Evolutionary conservation across 2,113 vertebrate genomes (phyloP), one percentile per base, ranked within the genome.

Genomic region (Pachycephala philippinensis): DNA sequence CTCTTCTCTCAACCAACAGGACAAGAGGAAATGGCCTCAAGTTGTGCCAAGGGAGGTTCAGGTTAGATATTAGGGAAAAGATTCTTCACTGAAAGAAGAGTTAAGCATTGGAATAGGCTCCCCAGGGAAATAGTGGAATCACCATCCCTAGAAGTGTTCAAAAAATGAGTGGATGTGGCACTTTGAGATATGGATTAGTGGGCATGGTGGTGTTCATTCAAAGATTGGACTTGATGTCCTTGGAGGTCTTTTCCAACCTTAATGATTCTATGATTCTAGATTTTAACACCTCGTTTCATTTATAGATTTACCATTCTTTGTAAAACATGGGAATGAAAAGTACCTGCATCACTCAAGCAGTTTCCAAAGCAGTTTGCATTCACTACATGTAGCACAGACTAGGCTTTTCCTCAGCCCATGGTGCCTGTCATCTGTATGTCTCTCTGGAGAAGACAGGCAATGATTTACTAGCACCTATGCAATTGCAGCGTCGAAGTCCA

Each of bases 391-490:
- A 74, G 61, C 1, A 15, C 1, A 64, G 71, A 37, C 22, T 52
- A 47, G 27, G 42, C 23, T 94, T 27, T 70, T 63, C n/a, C 75
- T 71, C n/a, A 28, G 68, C 35, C 52, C 44, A 9, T 45, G 49
- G 35, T 54, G 49, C 49, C 56, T 72, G 54, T 68, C 84, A 81
- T 54, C 92, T 90, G 63, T 74, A 60, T 59, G 78, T 86, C 69
- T 82, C 61, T 86, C 68, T 71, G 37, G 42, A 82, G 65, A 63
- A 61, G 71, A 86, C 35, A 93, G n/a, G 20, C 45, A 68, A 33
- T 79, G 57, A 92, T 96, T 93, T 90, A 88, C 82, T 68, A 74
- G 76, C 45, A 89, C 31, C 37, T 82, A 39, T 69, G 79, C 82
- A 75, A 82, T 26, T 92, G 70, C 72, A 90, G 45, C 19, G 3